Evolutionary conservation across 2,797 vertebrate genomes (phyloP).

Genomic region (Sebastolobus altivelis): DNA sequence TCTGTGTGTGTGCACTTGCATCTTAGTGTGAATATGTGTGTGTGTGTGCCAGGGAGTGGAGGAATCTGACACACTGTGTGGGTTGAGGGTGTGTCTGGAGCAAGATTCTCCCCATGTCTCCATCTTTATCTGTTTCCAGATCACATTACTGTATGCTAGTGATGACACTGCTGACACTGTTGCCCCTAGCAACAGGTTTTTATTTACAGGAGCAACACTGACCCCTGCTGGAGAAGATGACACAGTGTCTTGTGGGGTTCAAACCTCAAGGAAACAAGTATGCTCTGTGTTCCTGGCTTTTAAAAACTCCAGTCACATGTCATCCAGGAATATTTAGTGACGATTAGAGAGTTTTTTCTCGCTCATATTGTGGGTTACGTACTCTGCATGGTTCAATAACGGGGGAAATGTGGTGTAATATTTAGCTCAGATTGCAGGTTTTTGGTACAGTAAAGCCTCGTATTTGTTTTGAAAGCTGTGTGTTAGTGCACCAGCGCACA

Average conservation of each 20-base stretch:
- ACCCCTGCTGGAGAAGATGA: constrained; percentile 72
- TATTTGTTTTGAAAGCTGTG: constrained; percentile 38
- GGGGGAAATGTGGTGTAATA: neutral
- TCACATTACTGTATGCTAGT: constrained; percentile 61
- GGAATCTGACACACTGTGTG: constrained; percentile 68
- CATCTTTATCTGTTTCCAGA: constrained; percentile 64
- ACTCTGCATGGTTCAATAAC: constrained; percentile 7
- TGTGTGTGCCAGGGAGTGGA: constrained; percentile 37
- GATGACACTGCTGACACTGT: constrained; percentile 15
- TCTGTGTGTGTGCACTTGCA: neutral
- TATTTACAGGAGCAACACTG: constrained; percentile 62
- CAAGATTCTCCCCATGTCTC: constrained; percentile 70
- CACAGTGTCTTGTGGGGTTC: constrained; percentile 10
- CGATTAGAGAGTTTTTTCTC: neutral
- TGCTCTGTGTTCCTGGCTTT: neutral
- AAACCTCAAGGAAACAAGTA: neutral
- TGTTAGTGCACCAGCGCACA: constrained; percentile 18
- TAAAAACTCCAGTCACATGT: neutral
- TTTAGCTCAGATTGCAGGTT: constrained; percentile 31
- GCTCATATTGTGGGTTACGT: neutral
- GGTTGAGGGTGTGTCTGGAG: constrained; percentile 71
- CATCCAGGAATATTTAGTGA: neutral
- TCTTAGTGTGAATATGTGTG: neutral
- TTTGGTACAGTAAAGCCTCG: constrained; percentile 34
- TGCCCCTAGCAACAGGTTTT: constrained; percentile 23